Percentiles rank a stretch among this genome's conserved stretches.
Evolutionary conservation across 2,113 vertebrate species (phyloP).

Genomic region (Indri indri): DNA sequence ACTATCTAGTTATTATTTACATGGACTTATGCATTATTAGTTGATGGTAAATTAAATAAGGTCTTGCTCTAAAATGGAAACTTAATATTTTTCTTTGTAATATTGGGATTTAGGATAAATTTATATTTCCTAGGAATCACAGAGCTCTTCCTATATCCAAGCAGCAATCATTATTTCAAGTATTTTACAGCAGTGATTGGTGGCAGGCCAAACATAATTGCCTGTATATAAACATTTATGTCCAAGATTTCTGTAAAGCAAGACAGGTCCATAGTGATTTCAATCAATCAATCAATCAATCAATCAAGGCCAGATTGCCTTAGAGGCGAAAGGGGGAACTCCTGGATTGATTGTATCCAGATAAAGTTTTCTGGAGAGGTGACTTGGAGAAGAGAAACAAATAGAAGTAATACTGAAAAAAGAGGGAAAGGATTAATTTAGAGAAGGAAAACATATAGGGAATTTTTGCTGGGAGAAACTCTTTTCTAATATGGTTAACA

Average conservation of each 20-base stretch:
- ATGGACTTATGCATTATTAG: not conserved
- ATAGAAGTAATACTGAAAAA: not conserved
- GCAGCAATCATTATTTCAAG: not conserved
- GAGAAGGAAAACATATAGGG: not conserved
- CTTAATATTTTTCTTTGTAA: not conserved
- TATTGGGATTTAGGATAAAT: constrained; percentile 5
- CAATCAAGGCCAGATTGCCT: not conserved
- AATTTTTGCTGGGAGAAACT: not conserved
- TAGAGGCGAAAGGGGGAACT: not conserved
- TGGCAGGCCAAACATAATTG: not conserved
- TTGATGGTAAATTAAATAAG: not conserved
- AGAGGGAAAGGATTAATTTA: not conserved
- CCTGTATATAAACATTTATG: not conserved
- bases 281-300: not conserved
- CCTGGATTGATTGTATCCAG: not conserved
- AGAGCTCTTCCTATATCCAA: not conserved
- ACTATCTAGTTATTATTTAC: not conserved
- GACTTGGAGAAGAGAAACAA: not conserved
- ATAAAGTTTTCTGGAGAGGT: not conserved
- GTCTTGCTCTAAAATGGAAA: constrained; percentile 8
- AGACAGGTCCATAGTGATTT: not conserved
- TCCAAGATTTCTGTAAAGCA: not conserved
- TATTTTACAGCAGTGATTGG: not conserved
- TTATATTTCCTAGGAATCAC: not conserved
- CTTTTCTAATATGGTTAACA: not conserved